These are phyloP conservation scores for Tenrec ecaudatus DNA, from an alignment of 2,113 vertebrate species.

Conservation along the genomic window DNA sequence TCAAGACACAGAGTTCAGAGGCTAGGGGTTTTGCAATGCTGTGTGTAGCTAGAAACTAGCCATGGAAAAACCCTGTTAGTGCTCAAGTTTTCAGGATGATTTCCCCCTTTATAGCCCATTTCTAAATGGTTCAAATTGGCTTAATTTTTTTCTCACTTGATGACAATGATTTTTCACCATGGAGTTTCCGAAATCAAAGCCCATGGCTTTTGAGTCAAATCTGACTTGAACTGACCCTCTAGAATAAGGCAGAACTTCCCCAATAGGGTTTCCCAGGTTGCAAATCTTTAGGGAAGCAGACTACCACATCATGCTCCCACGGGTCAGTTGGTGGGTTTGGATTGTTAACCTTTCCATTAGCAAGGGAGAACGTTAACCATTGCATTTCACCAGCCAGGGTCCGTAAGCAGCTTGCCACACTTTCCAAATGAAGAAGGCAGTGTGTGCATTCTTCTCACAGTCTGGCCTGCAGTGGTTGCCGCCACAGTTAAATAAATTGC, in stretches of 20 bases:
- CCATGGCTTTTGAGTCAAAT: not conserved
- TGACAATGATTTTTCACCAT: slow-evolving; percentile 30
- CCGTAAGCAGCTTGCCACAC: not conserved
- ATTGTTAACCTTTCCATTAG: not conserved
- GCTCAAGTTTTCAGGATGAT: not conserved
- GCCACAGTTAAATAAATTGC: slow-evolving; percentile 28
- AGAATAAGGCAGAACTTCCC: not conserved
- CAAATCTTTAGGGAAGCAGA: not conserved
- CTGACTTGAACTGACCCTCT: not conserved
- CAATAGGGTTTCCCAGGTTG: not conserved
- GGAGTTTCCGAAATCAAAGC: not conserved
- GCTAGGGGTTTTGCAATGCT: not conserved
- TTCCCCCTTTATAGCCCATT: slow-evolving; percentile 38
- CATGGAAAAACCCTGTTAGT: not conserved
- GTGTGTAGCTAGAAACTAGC: not conserved
- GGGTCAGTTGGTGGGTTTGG: not conserved
- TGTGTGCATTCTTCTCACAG: not conserved
- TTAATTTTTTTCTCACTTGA: not conserved
- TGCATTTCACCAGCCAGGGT: not conserved
- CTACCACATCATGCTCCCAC: not conserved
- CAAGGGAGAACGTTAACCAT: not conserved
- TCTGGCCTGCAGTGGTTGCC: not conserved
- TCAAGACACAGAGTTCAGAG: not conserved
- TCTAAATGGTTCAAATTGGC: slow-evolving; percentile 29
- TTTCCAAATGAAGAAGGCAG: slow-evolving; percentile 41